phyloP scores from a whole-genome alignment of 2,888 invertebrate genomes.

The Dorcus hopei region DNA sequence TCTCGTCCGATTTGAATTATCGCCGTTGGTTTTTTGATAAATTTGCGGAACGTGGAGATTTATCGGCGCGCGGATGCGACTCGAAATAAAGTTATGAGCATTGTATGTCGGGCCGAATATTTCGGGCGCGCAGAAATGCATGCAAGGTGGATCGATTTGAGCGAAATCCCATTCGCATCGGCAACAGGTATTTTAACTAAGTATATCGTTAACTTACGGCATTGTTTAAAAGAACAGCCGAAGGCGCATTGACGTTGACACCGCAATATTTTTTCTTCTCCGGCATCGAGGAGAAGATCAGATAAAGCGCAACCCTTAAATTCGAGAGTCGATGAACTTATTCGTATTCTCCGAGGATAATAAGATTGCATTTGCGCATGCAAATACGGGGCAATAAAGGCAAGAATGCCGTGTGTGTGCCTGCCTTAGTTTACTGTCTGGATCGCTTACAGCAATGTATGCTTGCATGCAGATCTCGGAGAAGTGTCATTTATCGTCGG shows the following conservation, averaged over 20 bases:
- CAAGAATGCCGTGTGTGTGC: conserved; percentile 24
- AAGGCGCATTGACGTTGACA: conserved; percentile 39
- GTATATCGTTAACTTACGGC: conserved; percentile 46
- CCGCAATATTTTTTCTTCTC: conserved; percentile 39
- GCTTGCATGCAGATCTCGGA: conserved; percentile 39
- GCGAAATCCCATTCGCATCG: conserved; percentile 19
- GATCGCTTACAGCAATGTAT: conserved; percentile 41
- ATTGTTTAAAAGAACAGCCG: conserved; percentile 35
- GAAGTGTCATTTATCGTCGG: conserved; percentile 41
- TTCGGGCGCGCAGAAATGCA: conserved; percentile 28
- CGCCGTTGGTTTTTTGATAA: conserved; percentile 12
- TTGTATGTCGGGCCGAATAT: conserved; percentile 15
- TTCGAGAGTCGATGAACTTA: conserved; percentile 42
- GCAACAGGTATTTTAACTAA: conserved; percentile 43
- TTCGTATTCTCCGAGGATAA: conserved; percentile 29
- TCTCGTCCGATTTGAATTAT: conserved; percentile 1
- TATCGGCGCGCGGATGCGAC: conserved; percentile 15
- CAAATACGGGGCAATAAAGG: conserved; percentile 30
- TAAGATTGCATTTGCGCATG: conserved; percentile 33
- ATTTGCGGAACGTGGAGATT: conserved; percentile 18
- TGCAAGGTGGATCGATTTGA: conserved; percentile 24
- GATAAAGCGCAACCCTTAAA: conserved; percentile 45
- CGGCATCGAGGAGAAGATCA: conserved; percentile 26
- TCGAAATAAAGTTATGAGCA: conserved; percentile 27
- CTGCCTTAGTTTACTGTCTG: conserved; percentile 36